These are phyloP conservation scores for Esox niger DNA, from an alignment of 2,113 vertebrate genomes.

Conservation along the genomic window DNA sequence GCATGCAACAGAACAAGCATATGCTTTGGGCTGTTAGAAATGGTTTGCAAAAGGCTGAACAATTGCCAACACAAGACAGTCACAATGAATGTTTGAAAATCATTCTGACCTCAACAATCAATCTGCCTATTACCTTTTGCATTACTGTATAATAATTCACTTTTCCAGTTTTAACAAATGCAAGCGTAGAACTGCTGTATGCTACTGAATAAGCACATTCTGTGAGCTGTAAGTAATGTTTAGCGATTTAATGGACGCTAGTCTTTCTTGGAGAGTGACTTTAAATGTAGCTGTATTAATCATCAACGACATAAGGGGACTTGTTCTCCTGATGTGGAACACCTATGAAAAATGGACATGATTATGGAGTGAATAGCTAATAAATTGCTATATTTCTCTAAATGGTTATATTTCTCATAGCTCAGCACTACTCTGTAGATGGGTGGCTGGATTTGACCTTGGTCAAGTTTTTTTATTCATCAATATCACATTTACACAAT, in stretches of 20 bases:
- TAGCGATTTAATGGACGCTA: conserved; percentile 38
- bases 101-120: conserved; percentile 27
- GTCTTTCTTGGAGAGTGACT: conserved; percentile 22
- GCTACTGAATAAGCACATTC: conserved; percentile 43
- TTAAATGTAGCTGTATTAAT: conserved; percentile 44
- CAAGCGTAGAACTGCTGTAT: not conserved
- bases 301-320: conserved; percentile 37
- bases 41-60: no score
- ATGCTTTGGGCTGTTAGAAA: no score
- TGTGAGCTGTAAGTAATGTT: conserved; percentile 12
- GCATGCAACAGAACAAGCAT: no score
- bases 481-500: conserved; percentile 37
- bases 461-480: conserved; percentile 48
- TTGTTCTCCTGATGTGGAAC: conserved; percentile 37
- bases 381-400: conserved; percentile 40
- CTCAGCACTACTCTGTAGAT: conserved; percentile 49
- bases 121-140: conserved; percentile 52
- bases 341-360: conserved; percentile 47
- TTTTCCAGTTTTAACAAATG: conserved; percentile 19
- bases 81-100: not conserved
- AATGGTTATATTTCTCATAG: conserved; percentile 25
- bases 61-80: conserved; percentile 42
- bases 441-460: conserved; percentile 42
- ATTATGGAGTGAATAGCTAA: conserved; percentile 48
- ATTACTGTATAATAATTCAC: conserved; percentile 21